Base-by-base conservation (phyloP, 2,113 vertebrate genomes). In the Agapornis roseicollis region DNA sequence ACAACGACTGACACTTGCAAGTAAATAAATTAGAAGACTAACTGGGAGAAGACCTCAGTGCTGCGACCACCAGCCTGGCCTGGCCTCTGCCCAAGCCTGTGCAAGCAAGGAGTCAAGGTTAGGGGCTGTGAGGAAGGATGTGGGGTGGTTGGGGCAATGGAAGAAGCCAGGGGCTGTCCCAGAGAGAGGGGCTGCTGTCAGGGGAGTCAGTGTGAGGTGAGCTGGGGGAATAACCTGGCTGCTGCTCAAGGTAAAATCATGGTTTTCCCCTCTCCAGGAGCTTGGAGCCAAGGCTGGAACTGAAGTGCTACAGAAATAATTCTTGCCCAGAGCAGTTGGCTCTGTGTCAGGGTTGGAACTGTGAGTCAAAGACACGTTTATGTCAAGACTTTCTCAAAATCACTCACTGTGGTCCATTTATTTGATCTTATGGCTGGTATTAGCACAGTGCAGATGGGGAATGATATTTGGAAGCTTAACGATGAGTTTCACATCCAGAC, bases 351-450 rank as follows among this genome's bases (percentile, higher is more conserved):
- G 11, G 24, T 76, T 84, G 78, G 78, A 94, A 61, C 73, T 37
- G 52, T 52, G 84, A 95, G 61, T 93, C 84, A 94, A 95, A 93
- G 72, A 89, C 83, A 49, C 28, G 69, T 96, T 90, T 94, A 84
- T 95, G 69, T 94, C 86, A 79, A 74, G 88, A 70, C 61, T 80
- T 89, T 50, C 58, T 91, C 89, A 79, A 86, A 93, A 90, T 89
- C 77, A 47, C 69, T 83, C 89, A 56, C 77, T 92, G 83, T 76
- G 77, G 88, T 94, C 88, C 58, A 60, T 91, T 90, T 85, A 88
- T 69, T 93, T 90, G 79, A 90, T 65, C 60, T 61, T 61, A 61
- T 72, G 83, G 24, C 80, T 88, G 65, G 28, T 17, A 42, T 44
- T 41, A 87, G 35, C 10, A 9, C 3, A 3, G 47, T 74, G 80